Evolutionary conservation across 2,888 invertebrate genomes (phyloP).

Genomic region (Brachylomia viminalis): DNA sequence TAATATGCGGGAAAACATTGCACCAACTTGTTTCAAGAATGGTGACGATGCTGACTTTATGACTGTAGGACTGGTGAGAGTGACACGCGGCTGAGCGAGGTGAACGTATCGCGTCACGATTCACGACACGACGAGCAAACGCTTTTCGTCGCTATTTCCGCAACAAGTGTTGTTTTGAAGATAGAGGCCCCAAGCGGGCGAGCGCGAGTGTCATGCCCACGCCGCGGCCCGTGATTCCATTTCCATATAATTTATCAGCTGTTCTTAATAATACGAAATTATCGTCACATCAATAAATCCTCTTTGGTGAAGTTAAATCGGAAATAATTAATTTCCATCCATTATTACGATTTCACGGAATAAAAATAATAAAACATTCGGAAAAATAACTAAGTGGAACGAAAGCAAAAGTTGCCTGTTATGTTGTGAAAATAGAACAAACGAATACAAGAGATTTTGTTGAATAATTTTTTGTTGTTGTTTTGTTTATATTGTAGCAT

Average conservation of each 20-base stretch:
- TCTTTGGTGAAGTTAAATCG: constrained; percentile 14
- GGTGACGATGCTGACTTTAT: constrained; percentile 55
- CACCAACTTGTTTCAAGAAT: constrained; percentile 8
- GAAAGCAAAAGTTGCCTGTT: not conserved
- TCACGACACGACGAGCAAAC: constrained; percentile 77
- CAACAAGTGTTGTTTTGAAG: constrained; percentile 89
- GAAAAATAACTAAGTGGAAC: constrained; percentile 3
- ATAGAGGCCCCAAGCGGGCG: constrained; percentile 86
- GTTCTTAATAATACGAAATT: constrained; percentile 54
- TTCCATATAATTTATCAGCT: constrained; percentile 68
- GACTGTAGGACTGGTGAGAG: constrained; percentile 49
- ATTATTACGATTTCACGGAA: not conserved
- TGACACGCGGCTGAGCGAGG: constrained; percentile 72
- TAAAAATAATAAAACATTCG: not conserved
- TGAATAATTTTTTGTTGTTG: too few species aligned
- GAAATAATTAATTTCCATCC: not conserved
- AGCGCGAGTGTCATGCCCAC: constrained; percentile 69
- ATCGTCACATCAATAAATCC: constrained; percentile 19
- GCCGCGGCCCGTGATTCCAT: constrained; percentile 60
- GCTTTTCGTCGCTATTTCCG: constrained; percentile 88
- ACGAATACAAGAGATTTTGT: not conserved
- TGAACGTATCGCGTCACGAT: constrained; percentile 74
- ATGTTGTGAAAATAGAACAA: not conserved
- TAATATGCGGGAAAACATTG: constrained; percentile 2
- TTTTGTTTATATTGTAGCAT: too few species aligned